Conservation (phyloP, 1,140 invertebrate genomes). For the Aphelenchoides besseyi region DNA sequence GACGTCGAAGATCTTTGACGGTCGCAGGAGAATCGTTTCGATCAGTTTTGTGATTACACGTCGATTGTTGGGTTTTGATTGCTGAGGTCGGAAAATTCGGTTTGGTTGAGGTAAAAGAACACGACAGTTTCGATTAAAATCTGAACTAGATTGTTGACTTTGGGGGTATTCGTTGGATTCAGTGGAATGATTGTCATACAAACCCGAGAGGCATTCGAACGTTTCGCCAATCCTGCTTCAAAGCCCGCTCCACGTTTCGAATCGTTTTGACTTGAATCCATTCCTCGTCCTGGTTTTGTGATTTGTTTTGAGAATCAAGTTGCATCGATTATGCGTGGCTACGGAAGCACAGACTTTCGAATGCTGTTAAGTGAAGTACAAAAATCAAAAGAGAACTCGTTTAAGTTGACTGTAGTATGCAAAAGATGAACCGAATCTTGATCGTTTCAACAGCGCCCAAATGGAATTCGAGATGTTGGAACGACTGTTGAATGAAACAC, state of each 20-base stretch:
- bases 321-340: constrained; percentile 28
- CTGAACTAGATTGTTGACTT: constrained; percentile 37
- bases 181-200: constrained; percentile 12
- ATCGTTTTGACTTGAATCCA: not conserved
- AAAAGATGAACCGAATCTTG: not conserved
- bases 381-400: too few species aligned
- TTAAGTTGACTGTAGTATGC: too few species aligned
- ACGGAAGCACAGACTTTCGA: constrained; percentile 40
- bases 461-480: not conserved
- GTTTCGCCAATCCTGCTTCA: not conserved
- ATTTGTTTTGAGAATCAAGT: constrained; percentile 35
- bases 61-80: constrained; percentile 49
- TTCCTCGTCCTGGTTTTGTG: constrained; percentile 29
- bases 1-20: too few species aligned
- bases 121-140: too few species aligned
- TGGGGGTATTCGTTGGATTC: not conserved
- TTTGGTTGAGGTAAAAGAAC: constrained; percentile 31
- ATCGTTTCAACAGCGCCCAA: not conserved
- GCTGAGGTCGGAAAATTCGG: constrained; percentile 39
- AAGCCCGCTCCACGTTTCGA: constrained; percentile 2
- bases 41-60: constrained; percentile 50
- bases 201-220: constrained; percentile 8
- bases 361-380: not conserved
- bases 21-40: too few species aligned
- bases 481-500: not conserved